phyloP scores from a whole-genome alignment of 2,888 invertebrate genomes.

The Lasioglossum lativentre region DNA sequence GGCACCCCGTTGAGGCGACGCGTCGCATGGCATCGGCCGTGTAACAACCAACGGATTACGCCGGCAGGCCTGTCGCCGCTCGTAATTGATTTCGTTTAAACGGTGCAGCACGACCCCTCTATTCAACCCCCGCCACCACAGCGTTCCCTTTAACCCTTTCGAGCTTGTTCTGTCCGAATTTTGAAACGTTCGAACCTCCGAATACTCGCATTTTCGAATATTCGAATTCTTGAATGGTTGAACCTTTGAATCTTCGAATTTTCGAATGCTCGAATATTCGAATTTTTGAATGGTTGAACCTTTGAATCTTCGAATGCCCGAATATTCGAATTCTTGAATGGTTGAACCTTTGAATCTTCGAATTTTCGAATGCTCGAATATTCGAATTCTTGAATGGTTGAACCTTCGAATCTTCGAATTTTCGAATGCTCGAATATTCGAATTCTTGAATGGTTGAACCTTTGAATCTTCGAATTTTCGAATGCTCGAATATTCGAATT shows the following conservation, averaged over 20 bases:
- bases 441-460: no score
- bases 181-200: background rate
- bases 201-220: background rate
- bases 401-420: no score
- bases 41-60: constrained; percentile 73
- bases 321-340: no score
- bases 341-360: background rate
- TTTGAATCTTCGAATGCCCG: no score
- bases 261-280: no score
- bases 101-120: constrained; percentile 63
- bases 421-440: no score
- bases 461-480: no score
- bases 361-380: no score
- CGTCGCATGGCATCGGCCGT: constrained; percentile 68
- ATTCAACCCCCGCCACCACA: constrained; percentile 25
- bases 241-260: background rate
- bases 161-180: constrained; percentile 24
- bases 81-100: constrained; percentile 79
- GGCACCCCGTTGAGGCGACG: constrained; percentile 71
- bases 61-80: constrained; percentile 63
- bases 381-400: no score
- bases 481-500: no score
- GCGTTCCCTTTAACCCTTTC: background rate
- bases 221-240: background rate
- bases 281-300: no score